A percentile compares a stretch with the other conserved stretches of the same genome.
phyloP scores from a whole-genome alignment of 1,140 invertebrate genomes.

The Episyrphus balteatus region DNA sequence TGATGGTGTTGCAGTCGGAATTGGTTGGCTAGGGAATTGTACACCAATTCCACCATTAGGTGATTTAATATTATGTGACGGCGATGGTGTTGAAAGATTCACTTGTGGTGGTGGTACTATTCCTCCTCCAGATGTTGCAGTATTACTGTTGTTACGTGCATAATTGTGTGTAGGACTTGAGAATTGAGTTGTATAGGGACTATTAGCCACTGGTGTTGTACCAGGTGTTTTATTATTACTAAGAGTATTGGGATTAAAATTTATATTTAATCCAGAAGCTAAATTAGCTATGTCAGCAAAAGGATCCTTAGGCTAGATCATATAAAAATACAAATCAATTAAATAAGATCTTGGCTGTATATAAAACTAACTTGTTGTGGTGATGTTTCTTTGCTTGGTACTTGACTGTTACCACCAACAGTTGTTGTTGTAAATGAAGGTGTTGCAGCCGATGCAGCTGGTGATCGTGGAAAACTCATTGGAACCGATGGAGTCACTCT shows the following conservation, averaged over 20 bases:
- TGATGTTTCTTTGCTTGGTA: slow-evolving; percentile 17
- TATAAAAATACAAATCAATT: slow-evolving; percentile 3
- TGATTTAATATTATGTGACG: slow-evolving; percentile 11
- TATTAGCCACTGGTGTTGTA: slow-evolving; percentile 18
- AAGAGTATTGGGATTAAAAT: slow-evolving; percentile 25
- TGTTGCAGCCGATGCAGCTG: slow-evolving; percentile 13
- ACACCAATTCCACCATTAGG: slow-evolving; percentile 4
- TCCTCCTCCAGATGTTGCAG: background rate
- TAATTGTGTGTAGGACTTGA: slow-evolving; percentile 38
- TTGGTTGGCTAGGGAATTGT: slow-evolving; percentile 1
- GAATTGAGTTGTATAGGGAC: slow-evolving; percentile 34
- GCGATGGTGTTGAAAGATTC: slow-evolving; percentile 7
- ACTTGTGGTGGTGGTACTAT: slow-evolving; percentile 3
- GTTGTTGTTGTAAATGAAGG: slow-evolving; percentile 30
- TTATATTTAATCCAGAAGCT: slow-evolving; percentile 32
- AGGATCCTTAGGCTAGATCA: slow-evolving; percentile 36
- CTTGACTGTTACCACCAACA: slow-evolving; percentile 4
- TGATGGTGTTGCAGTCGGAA: slow-evolving; percentile 2
- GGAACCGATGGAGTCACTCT: slow-evolving; percentile 1
- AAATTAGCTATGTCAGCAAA: slow-evolving; percentile 46
- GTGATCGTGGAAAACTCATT: slow-evolving; percentile 2
- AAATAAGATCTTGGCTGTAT: background rate
- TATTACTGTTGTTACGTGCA: too few relatives aligned
- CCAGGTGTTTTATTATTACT: slow-evolving; percentile 18
- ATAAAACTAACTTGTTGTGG: slow-evolving; percentile 12